Base-by-base conservation (phyloP, 2,113 vertebrate genomes). In the Otolemur garnettii region DNA sequence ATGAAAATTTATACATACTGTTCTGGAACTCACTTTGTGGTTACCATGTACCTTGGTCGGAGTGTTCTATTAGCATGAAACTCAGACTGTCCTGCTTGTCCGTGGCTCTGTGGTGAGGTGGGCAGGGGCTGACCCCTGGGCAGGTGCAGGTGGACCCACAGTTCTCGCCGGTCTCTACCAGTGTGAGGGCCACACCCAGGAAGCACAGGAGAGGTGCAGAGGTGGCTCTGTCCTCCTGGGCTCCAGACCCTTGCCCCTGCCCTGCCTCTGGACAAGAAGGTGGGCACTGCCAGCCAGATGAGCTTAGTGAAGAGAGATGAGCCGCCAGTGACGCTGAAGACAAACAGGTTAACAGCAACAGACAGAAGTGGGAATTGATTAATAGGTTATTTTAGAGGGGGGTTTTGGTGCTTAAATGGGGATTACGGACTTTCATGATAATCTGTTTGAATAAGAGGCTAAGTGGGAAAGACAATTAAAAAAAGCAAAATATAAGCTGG, bases 291-390 rank as follows among this genome's bases (percentile, higher is more conserved):
- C 14, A 53, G 68, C 64, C 24, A 18, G 59, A 19, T 0, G 0
- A 69, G 53, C 79, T 28, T 28, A 24, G 17, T 4, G 38, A 57
- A 1, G 0, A 45, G 64, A 33, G 28, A 8, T 13, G 38, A 72
- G 26, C 57, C 4, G 5, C 38, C 2, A 0, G 17, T 62, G n/a
- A 55, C 21, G 0, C 7, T 0, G 2, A 15, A 4, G 71, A 14
- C 38, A 66, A n/a, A 11, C 0, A n/a, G 42, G 14, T 38, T 55
- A 85, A 77, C 78, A 19, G 66, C 72, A n/a, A 18, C 6, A 22
- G 82, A 35, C 53, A 57, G 78, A 28, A 86, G 53, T 28, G 90
- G 30, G 55, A 72, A 4, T 83, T 8, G 12, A 30, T 14, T 30
- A 33, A 33, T n/a, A 19, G 60, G 38, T 22, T 45, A 62, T 12